phyloP scores from a whole-genome alignment of 37 sponge, comb jelly and placozoan species.

The Beroe ovata region DNA sequence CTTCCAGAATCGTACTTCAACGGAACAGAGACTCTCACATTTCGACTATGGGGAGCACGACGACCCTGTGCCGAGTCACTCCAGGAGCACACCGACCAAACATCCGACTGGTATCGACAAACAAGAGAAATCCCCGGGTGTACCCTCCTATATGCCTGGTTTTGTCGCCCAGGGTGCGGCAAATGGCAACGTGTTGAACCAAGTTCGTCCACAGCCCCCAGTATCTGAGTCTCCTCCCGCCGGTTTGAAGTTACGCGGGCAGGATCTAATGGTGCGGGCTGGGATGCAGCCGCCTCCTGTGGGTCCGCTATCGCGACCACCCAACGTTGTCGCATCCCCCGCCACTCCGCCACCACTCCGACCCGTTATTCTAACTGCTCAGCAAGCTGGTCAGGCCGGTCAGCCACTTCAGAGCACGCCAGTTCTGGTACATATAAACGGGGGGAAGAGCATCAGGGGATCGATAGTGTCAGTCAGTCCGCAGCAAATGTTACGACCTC shows the following conservation, averaged over 20 bases:
- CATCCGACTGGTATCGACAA: not conserved
- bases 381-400: constrained; percentile 27
- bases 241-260: not conserved
- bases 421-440: constrained; percentile 42
- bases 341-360: not conserved
- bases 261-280: not conserved
- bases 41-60: constrained; percentile 51
- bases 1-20: not conserved
- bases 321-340: constrained; percentile 23
- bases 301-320: not conserved
- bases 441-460: constrained; percentile 46
- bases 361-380: constrained; percentile 32
- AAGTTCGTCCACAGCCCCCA: not conserved
- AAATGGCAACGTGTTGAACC: not conserved
- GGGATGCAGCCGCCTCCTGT: not conserved
- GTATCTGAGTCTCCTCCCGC: not conserved
- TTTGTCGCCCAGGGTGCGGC: not conserved
- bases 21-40: constrained; percentile 24
- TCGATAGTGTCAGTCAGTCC: constrained; percentile 9
- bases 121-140: not conserved
- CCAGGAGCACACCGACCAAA: not conserved
- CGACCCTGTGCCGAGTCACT: not conserved
- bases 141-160: not conserved
- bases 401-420: constrained; percentile 36
- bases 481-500: not conserved